Conservation (phyloP, 2,888 invertebrate species). For the Cartodere bifasciata region DNA sequence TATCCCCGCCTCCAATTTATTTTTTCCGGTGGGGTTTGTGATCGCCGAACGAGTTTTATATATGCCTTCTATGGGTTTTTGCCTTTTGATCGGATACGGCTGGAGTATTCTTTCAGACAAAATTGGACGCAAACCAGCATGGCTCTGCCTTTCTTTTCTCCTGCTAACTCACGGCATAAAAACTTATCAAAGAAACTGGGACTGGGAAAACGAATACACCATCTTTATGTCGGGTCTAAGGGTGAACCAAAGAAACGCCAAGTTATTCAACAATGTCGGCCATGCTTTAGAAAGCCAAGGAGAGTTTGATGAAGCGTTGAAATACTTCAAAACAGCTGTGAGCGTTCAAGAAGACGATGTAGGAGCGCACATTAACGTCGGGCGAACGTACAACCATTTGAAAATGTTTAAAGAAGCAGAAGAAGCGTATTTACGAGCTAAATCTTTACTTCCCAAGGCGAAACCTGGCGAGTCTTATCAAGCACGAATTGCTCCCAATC, state of each 20-base stretch:
- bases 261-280: slow-evolving; percentile 93
- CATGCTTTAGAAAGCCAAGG: slow-evolving; percentile 80
- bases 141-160: slow-evolving; percentile 50
- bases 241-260: slow-evolving; percentile 84
- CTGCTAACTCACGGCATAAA: slow-evolving; percentile 71
- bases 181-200: slow-evolving; percentile 78
- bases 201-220: slow-evolving; percentile 88
- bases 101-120: slow-evolving; percentile 57
- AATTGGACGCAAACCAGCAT: slow-evolving; percentile 51
- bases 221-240: slow-evolving; percentile 85
- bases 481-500: slow-evolving; percentile 89
- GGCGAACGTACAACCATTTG: slow-evolving; percentile 85
- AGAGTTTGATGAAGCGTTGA: slow-evolving; percentile 62
- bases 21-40: slow-evolving; percentile 96
- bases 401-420: slow-evolving; percentile 83
- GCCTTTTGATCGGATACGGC: slow-evolving; percentile 81
- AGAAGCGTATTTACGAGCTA: slow-evolving; percentile 81
- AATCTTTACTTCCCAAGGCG: slow-evolving; percentile 77
- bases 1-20: slow-evolving; percentile 90
- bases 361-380: slow-evolving; percentile 95
- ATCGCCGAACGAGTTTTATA: slow-evolving; percentile 91
- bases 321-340: slow-evolving; percentile 86
- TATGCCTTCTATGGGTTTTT: slow-evolving; percentile 97
- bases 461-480: slow-evolving; percentile 92
- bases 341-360: slow-evolving; percentile 91